A percentile compares a stretch with the other conserved stretches of the same genome.
These are phyloP conservation scores for Drosophila sucinea DNA, from an alignment of 1,140 invertebrate species.

Conservation along the genomic window DNA sequence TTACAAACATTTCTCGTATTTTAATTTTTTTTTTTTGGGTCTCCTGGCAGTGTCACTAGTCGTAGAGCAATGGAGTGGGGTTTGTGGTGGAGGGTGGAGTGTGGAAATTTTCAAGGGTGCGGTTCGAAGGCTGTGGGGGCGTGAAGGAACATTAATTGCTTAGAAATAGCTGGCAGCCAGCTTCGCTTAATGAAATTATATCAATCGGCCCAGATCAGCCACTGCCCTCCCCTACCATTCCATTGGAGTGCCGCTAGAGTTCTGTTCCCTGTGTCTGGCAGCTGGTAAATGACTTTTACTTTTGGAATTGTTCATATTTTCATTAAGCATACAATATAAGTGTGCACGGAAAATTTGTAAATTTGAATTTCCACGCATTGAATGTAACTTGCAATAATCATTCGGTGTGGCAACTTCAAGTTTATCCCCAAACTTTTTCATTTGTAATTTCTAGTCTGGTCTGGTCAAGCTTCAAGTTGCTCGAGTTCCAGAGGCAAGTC, in stretches of 20 bases:
- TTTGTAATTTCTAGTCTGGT: slow-evolving; percentile 51
- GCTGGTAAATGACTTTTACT: slow-evolving; percentile 75
- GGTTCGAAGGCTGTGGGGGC: slow-evolving; percentile 31
- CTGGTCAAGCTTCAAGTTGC: slow-evolving; percentile 49
- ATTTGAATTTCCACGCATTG: slow-evolving; percentile 58
- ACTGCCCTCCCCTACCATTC: slow-evolving; percentile 3
- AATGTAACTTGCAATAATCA: slow-evolving; percentile 45
- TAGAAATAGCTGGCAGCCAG: slow-evolving; percentile 26
- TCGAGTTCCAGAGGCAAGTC: slow-evolving; percentile 62
- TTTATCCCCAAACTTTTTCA: slow-evolving; percentile 22
- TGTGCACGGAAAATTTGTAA: slow-evolving; percentile 9
- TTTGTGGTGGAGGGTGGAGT: background rate
- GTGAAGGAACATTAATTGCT: slow-evolving; percentile 52
- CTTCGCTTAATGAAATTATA: slow-evolving; percentile 74
- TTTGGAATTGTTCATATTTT: slow-evolving; percentile 73
- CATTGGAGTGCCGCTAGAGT: background rate
- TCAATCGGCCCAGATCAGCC: slow-evolving; percentile 65
- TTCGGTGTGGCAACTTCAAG: slow-evolving; percentile 30
- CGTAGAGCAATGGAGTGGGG: background rate
- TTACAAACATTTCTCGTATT: slow-evolving; percentile 51
- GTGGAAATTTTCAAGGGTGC: slow-evolving; percentile 12
- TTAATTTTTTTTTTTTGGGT: background rate
- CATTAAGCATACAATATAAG: slow-evolving; percentile 37
- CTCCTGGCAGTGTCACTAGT: background rate
- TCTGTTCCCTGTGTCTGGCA: slow-evolving; percentile 48